These are phyloP conservation scores for Malthinus seriepunctatus DNA, from an alignment of 2,888 invertebrate genomes.

Conservation along the genomic window DNA sequence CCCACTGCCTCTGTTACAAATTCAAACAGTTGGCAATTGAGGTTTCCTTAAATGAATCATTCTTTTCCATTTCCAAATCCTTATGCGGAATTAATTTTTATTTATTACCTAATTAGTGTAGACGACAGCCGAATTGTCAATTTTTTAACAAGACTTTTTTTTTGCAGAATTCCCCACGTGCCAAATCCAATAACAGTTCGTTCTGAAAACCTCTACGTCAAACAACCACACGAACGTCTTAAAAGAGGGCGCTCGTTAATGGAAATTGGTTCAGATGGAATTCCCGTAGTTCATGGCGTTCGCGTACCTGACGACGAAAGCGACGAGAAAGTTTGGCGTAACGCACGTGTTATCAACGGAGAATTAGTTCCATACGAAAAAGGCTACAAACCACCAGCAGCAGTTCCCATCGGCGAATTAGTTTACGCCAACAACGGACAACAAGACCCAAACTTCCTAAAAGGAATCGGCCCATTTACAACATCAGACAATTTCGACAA, in stretches of 20 bases:
- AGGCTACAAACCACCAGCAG: slow-evolving; percentile 67
- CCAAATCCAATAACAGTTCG: slow-evolving; percentile 72
- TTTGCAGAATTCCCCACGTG: slow-evolving; percentile 54
- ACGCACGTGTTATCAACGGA: slow-evolving; percentile 85
- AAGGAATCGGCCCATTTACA: slow-evolving; percentile 61
- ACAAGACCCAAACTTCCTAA: slow-evolving; percentile 15
- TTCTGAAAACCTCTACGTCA: slow-evolving; percentile 65
- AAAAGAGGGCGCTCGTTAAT: slow-evolving; percentile 69
- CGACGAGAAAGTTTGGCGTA: slow-evolving; percentile 81
- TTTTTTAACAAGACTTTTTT: neutral
- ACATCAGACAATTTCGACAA: slow-evolving; percentile 63
- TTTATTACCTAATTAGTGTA: neutral
- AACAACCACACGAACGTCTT: slow-evolving; percentile 55
- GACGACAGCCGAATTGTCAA: neutral
- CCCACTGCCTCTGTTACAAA: neutral
- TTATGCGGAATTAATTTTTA: neutral
- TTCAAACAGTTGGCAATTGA: neutral
- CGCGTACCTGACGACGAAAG: slow-evolving; percentile 84
- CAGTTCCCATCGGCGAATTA: slow-evolving; percentile 62
- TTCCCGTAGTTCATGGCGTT: slow-evolving; percentile 80
- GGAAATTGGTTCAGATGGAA: slow-evolving; percentile 70
- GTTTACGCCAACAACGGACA: slow-evolving; percentile 53
- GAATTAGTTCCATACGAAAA: slow-evolving; percentile 76
- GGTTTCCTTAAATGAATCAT: neutral
- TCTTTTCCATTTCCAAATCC: neutral